Conservation (phyloP, 2,797 vertebrate genomes). For the Simalia tracyae region DNA sequence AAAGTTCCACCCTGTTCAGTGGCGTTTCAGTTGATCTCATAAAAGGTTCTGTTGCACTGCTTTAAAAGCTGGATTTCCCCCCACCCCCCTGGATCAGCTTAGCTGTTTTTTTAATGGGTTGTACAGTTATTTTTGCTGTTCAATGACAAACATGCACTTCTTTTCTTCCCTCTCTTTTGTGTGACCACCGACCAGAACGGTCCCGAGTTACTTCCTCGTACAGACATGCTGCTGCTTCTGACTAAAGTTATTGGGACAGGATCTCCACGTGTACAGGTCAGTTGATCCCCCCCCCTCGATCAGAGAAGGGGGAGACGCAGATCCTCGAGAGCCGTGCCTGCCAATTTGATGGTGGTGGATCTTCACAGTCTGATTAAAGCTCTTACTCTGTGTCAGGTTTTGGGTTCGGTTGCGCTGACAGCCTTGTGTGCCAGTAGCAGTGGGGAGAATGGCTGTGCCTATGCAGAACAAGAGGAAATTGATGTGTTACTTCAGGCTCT, state of each 20-base stretch:
- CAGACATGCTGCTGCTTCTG: slow-evolving; percentile 88
- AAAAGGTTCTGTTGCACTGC: not conserved
- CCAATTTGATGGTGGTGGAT: no score
- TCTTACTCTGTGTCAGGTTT: slow-evolving; percentile 74
- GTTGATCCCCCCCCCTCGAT: not conserved
- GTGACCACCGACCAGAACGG: slow-evolving; percentile 78
- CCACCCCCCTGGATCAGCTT: not conserved
- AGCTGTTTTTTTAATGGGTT: not conserved
- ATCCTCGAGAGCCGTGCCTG: not conserved
- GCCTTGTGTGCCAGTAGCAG: slow-evolving; percentile 88
- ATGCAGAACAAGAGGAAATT: slow-evolving; percentile 91
- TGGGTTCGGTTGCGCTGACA: slow-evolving; percentile 88
- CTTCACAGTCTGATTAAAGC: not conserved
- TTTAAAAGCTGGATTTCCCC: not conserved
- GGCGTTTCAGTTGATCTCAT: not conserved
- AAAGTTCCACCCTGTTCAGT: not conserved
- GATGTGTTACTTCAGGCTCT: slow-evolving; percentile 88
- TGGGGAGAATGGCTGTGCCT: slow-evolving; percentile 85
- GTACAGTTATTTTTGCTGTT: not conserved
- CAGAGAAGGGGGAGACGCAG: not conserved
- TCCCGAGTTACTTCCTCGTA: slow-evolving; percentile 91
- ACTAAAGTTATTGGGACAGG: slow-evolving; percentile 86
- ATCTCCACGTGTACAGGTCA: slow-evolving; percentile 89
- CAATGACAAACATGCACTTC: not conserved
- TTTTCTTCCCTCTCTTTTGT: not conserved